phyloP scores from a whole-genome alignment of 2,888 invertebrate species.

The Cheilosia variabilis region DNA sequence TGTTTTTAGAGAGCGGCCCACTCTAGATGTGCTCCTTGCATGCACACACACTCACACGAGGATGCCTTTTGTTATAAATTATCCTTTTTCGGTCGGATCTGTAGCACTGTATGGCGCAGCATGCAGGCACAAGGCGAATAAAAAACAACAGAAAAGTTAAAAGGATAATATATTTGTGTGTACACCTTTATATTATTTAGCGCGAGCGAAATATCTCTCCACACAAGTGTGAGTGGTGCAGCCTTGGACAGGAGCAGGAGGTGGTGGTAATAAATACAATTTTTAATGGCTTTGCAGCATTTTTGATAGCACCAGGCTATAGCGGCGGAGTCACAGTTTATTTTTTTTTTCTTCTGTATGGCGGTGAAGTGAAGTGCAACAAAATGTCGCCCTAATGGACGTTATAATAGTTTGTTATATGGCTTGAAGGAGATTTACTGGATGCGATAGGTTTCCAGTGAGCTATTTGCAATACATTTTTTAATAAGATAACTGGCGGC shows the following conservation, averaged over 20 bases:
- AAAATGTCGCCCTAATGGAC: constrained; percentile 70
- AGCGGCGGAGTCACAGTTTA: constrained; percentile 14
- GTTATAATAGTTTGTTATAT: constrained; percentile 65
- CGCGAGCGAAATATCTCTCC: constrained; percentile 46
- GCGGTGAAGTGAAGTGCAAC: constrained; percentile 70
- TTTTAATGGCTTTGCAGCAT: constrained; percentile 80
- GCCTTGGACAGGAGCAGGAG: constrained; percentile 42
- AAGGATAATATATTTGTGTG: constrained; percentile 73
- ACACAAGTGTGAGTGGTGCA: constrained; percentile 38
- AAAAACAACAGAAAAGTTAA: constrained; percentile 46
- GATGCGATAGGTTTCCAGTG: constrained; percentile 45
- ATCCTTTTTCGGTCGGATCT: constrained; percentile 68
- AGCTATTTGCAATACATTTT: constrained; percentile 54
- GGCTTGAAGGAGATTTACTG: constrained; percentile 59
- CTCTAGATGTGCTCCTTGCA: neutral
- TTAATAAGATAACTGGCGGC: neutral
- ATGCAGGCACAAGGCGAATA: constrained; percentile 36
- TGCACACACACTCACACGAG: neutral
- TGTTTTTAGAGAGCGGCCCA: constrained; percentile 33
- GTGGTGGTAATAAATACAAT: constrained; percentile 79
- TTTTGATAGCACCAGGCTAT: constrained; percentile 77
- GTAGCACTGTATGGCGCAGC: constrained; percentile 29
- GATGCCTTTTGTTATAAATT: constrained; percentile 70
- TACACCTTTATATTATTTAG: constrained; percentile 72
- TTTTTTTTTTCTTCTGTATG: constrained; percentile 25